These are phyloP conservation scores for Auanema freiburgensis DNA, from an alignment of 2,888 invertebrate genomes.

Conservation along the genomic window DNA sequence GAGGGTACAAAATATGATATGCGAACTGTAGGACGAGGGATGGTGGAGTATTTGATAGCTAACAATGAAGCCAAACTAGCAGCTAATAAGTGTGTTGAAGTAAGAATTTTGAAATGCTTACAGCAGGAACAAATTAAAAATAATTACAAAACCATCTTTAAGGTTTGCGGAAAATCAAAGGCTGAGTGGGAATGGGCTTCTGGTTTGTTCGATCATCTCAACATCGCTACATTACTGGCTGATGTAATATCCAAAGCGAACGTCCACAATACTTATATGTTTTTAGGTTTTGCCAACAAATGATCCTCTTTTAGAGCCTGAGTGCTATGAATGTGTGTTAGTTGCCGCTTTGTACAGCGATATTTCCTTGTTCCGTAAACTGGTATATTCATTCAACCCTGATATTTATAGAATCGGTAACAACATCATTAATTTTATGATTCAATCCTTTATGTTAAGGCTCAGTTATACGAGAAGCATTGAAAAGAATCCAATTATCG, in stretches of 20 bases:
- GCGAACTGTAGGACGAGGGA: conserved; percentile 41
- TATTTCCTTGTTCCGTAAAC: conserved; percentile 38
- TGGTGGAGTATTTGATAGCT: conserved; percentile 49
- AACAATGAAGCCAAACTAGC: conserved; percentile 31
- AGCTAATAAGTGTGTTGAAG: conserved; percentile 32
- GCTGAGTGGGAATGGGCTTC: conserved; percentile 63
- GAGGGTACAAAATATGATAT: conserved; percentile 25
- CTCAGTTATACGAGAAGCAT: not conserved
- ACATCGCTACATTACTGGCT: conserved; percentile 35
- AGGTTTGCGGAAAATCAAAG: conserved; percentile 51
- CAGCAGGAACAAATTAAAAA: not conserved
- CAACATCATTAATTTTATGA: not conserved
- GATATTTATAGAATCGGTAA: conserved; percentile 55
- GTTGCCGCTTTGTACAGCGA: conserved; percentile 42
- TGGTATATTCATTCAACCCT: conserved; percentile 55
- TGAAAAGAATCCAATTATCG: no score
- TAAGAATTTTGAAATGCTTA: not conserved
- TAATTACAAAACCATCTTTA: not conserved
- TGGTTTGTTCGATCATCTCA: conserved; percentile 45
- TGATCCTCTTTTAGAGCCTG: conserved; percentile 60
- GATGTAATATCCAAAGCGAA: conserved; percentile 20
- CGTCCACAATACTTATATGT: conserved; percentile 20
- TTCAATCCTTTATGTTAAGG: not conserved
- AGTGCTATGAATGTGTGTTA: conserved; percentile 54
- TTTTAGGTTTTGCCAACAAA: conserved; percentile 50